These are phyloP conservation scores for Xylota segnis DNA, from an alignment of 2,888 invertebrate species.

Conservation along the genomic window DNA sequence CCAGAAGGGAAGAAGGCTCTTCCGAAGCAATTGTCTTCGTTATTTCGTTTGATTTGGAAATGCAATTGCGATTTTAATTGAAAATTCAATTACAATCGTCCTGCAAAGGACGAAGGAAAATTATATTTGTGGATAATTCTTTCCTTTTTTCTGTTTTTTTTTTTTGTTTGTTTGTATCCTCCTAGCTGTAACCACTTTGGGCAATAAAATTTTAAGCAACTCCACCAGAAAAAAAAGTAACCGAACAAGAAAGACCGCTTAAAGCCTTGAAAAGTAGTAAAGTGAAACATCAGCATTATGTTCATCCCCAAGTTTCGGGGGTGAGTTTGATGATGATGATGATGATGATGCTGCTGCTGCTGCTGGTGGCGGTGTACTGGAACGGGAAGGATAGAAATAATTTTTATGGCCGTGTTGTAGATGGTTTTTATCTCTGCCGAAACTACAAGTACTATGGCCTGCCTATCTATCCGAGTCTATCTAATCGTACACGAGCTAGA, in stretches of 20 bases:
- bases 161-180: not conserved
- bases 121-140: slow-evolving; percentile 39
- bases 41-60: slow-evolving; percentile 63
- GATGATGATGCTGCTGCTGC: slow-evolving; percentile 24
- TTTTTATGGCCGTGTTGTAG: slow-evolving; percentile 72
- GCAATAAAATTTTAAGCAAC: slow-evolving; percentile 68
- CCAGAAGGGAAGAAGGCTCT: not conserved
- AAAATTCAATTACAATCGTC: slow-evolving; percentile 73
- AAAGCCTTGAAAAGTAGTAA: slow-evolving; percentile 46
- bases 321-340: slow-evolving; percentile 37
- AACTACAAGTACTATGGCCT: slow-evolving; percentile 61
- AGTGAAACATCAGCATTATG: slow-evolving; percentile 73
- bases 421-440: slow-evolving; percentile 73
- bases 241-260: slow-evolving; percentile 59
- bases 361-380: slow-evolving; percentile 15
- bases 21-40: slow-evolving; percentile 62
- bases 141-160: slow-evolving; percentile 3
- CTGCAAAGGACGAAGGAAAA: slow-evolving; percentile 15
- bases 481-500: slow-evolving; percentile 39
- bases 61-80: slow-evolving; percentile 71
- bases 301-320: not conserved
- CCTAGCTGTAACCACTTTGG: slow-evolving; percentile 29
- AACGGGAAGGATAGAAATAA: slow-evolving; percentile 61
- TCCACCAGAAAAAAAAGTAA: slow-evolving; percentile 4
- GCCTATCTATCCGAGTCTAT: slow-evolving; percentile 59